phyloP scores from a whole-genome alignment of 2,888 invertebrate species.

The Lamellibrachia columna region DNA sequence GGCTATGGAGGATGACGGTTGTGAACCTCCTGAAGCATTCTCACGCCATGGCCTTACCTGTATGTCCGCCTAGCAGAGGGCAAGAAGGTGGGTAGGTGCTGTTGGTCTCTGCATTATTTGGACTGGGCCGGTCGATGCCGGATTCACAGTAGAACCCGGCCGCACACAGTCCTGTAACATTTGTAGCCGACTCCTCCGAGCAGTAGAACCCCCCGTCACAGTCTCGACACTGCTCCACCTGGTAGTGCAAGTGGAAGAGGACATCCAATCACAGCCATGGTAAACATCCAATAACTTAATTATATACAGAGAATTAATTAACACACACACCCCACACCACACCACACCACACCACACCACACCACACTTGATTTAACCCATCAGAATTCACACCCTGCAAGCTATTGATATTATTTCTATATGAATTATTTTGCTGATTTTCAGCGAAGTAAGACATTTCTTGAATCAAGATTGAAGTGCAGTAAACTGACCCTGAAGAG shows the following conservation, averaged over 20 bases:
- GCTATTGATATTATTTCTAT: background rate
- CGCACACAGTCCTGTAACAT: constrained; percentile 51
- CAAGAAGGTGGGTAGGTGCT: constrained; percentile 54
- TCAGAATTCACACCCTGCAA: background rate
- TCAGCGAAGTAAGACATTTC: background rate
- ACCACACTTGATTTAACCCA: too few species aligned
- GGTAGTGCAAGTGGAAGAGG: background rate
- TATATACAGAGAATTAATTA: background rate
- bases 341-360: too few species aligned
- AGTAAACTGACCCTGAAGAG: constrained; percentile 48
- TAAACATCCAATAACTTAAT: background rate
- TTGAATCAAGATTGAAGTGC: background rate
- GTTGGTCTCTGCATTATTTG: constrained; percentile 55
- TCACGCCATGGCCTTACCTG: constrained; percentile 45
- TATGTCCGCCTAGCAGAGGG: constrained; percentile 59
- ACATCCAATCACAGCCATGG: background rate
- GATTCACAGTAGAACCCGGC: constrained; percentile 61
- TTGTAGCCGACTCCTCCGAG: constrained; percentile 50
- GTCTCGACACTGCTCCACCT: constrained; percentile 60
- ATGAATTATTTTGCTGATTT: background rate
- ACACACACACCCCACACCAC: too few species aligned
- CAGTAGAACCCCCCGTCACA: constrained; percentile 59
- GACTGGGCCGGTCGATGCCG: constrained; percentile 59
- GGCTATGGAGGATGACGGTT: background rate
- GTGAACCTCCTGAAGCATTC: background rate